Evolutionary conservation across 1,140 invertebrate species (phyloP), one percentile per base, ranked within the genome.

Genomic region (Tyrophagus putrescentiae): DNA sequence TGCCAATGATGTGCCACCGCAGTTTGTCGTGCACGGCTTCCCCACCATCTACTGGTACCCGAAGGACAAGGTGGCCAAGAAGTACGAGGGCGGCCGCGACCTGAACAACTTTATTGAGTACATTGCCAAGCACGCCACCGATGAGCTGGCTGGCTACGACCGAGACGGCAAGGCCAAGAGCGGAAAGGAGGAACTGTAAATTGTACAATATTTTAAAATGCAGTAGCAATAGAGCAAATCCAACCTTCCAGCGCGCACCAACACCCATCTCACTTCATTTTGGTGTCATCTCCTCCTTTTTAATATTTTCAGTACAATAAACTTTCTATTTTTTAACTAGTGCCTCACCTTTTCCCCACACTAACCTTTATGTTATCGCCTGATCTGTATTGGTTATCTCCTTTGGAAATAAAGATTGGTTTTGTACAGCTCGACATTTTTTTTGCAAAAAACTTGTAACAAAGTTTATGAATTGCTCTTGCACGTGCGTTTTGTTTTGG

Each of bases 21-120:
- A 76, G 60, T 99, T 82, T 73, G 87, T 97, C 68, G 95, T 99
- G 16, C 79, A 81, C 65, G 95, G 95, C 23, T 99, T 97, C 81
- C 96, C 96, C 33, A 98, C 96, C 1, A 78, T 99, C 31, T 99
- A 80, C 76, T 99, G 91, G 90, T 78, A 84, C 54, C 84, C 93
- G 95, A 90, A 70, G 80, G 87, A 68, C 21, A 90, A 89, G 69
- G 72, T 79, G 64, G 92, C 95, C 25, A 78, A 85, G n/a, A 80
- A 81, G 74, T 98, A 98, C 71, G 87, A 97, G 70, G 89, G 91
- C 70, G 94, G 91, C 7, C 84, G 95, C 61, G 87, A 93, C 66
- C 72, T 95, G 0, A 83, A 96, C 57, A 94, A 98, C 69, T 97
- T 99, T 72, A 70, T 98, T 45, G 93, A 94, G 69, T 99, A 92